phyloP scores from a whole-genome alignment of 2,888 invertebrate genomes.

The Drosophila multiciliata region DNA sequence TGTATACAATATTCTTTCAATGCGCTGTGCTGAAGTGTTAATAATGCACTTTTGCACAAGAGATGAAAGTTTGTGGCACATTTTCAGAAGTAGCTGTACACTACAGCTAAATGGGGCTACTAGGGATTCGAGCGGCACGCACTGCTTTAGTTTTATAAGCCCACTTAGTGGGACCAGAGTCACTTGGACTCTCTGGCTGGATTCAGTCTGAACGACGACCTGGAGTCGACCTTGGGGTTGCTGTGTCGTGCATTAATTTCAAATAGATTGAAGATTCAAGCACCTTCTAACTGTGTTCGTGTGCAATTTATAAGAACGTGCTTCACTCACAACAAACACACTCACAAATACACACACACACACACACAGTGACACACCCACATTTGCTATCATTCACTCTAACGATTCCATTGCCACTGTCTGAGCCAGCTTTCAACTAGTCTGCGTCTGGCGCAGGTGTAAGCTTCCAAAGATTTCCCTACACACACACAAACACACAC shows the following conservation, averaged over 20 bases:
- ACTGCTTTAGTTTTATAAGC: slow-evolving; percentile 50
- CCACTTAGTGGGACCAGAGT: slow-evolving; percentile 25
- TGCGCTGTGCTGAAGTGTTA: slow-evolving; percentile 62
- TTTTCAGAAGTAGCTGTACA: slow-evolving; percentile 15
- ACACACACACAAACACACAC: slow-evolving; percentile 19
- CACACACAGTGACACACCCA: slow-evolving; percentile 3
- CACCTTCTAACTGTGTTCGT: slow-evolving; percentile 66
- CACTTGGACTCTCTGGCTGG: not conserved
- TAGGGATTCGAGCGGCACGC: slow-evolving; percentile 21
- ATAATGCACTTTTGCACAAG: slow-evolving; percentile 64
- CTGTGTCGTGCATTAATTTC: slow-evolving; percentile 61
- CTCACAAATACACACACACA: slow-evolving; percentile 19
- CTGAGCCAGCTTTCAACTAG: slow-evolving; percentile 47
- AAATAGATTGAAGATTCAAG: slow-evolving; percentile 70
- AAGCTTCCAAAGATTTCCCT: slow-evolving; percentile 34
- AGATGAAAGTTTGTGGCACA: slow-evolving; percentile 35
- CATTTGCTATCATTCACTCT: slow-evolving; percentile 61
- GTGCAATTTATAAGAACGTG: slow-evolving; percentile 73
- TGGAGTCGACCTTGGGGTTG: slow-evolving; percentile 52
- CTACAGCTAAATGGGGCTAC: not conserved
- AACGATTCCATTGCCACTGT: slow-evolving; percentile 36
- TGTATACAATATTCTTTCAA: slow-evolving; percentile 43
- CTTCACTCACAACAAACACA: slow-evolving; percentile 26
- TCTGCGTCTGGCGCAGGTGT: slow-evolving; percentile 22
- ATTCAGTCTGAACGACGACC: slow-evolving; percentile 41